Conservation (phyloP, 2,888 invertebrate genomes). For the Heliconius sara region DNA sequence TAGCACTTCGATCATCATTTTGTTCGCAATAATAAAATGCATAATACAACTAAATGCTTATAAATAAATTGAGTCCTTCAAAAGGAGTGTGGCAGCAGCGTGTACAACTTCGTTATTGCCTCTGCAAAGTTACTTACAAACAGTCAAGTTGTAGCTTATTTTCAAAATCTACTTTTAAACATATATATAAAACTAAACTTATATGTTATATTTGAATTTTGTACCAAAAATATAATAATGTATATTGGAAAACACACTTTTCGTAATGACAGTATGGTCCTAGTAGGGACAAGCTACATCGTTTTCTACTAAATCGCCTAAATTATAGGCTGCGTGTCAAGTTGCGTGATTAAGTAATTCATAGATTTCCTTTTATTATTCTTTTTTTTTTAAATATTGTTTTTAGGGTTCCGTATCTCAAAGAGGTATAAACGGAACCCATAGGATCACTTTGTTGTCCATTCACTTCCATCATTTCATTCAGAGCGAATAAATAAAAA, state of each 20-base stretch:
- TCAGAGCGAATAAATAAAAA: too few relatives aligned
- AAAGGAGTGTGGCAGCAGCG: conserved; percentile 12
- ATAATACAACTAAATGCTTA: conserved; percentile 1
- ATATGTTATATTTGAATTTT: background rate
- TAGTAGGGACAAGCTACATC: background rate
- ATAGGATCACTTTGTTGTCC: too few relatives aligned
- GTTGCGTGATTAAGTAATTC: background rate
- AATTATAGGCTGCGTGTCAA: background rate
- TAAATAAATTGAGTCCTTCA: conserved; percentile 3
- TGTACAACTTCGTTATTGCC: conserved; percentile 19
- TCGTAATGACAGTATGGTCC: too few relatives aligned
- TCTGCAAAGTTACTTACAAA: conserved; percentile 21
- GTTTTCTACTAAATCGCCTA: background rate
- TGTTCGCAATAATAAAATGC: background rate
- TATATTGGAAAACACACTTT: too few relatives aligned
- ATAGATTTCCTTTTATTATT: too few relatives aligned
- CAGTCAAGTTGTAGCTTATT: conserved; percentile 18
- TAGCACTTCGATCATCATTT: background rate
- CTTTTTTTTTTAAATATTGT: too few relatives aligned
- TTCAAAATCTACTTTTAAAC: conserved; percentile 22
- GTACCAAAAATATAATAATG: background rate
- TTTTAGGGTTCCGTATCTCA: too few relatives aligned
- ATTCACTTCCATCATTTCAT: too few relatives aligned
- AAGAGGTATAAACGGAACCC: too few relatives aligned
- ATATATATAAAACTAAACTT: conserved; percentile 1